phyloP scores from a whole-genome alignment of 2,888 invertebrate genomes.

The Drosophila parthenogenetica region DNA sequence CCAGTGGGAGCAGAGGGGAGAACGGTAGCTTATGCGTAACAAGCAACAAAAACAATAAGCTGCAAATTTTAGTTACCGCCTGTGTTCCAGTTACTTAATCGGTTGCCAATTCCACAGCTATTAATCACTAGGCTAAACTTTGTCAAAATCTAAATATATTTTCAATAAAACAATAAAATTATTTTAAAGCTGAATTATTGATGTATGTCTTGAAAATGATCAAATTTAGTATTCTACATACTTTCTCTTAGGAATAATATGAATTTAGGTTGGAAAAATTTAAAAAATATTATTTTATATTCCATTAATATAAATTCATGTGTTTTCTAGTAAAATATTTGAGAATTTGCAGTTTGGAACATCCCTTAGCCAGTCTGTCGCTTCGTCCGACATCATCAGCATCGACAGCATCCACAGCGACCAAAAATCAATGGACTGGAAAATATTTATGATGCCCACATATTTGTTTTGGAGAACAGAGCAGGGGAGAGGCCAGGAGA shows the following conservation, averaged over 20 bases:
- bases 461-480: slow-evolving; percentile 17
- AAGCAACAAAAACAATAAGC: slow-evolving; percentile 51
- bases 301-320: not conserved
- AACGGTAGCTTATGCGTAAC: slow-evolving; percentile 54
- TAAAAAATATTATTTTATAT: not conserved
- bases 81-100: not conserved
- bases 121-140: not conserved
- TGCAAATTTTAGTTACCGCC: slow-evolving; percentile 47
- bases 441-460: slow-evolving; percentile 78
- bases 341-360: slow-evolving; percentile 47
- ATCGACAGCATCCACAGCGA: slow-evolving; percentile 68
- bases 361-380: slow-evolving; percentile 6
- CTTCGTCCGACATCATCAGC: slow-evolving; percentile 65
- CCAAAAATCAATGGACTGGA: slow-evolving; percentile 78
- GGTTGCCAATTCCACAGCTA: slow-evolving; percentile 3
- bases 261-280: too few relatives aligned
- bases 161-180: too few relatives aligned
- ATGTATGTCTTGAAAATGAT: too few relatives aligned
- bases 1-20: not conserved
- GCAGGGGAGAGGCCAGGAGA: not conserved
- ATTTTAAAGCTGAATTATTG: too few relatives aligned
- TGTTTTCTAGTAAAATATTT: slow-evolving; percentile 15
- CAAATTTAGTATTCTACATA: too few relatives aligned
- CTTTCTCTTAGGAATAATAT: too few relatives aligned
- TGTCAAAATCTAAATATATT: too few relatives aligned